phyloP scores from a whole-genome alignment of 2,888 invertebrate species.

The Acronicta alni region DNA sequence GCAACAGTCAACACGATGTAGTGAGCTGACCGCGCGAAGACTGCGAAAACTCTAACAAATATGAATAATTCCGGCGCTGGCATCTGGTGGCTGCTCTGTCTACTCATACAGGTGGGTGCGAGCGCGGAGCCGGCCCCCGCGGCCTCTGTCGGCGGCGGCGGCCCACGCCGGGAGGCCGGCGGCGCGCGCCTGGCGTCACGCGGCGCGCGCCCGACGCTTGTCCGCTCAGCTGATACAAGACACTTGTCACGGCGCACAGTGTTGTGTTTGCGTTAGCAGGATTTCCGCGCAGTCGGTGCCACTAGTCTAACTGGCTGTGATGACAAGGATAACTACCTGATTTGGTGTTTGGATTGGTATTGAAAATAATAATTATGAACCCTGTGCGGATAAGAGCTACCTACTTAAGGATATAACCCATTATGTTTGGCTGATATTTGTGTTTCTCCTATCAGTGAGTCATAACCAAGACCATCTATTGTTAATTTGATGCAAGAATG shows the following conservation, averaged over 20 bases:
- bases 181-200: background rate
- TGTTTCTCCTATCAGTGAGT: too few species aligned
- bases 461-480: too few species aligned
- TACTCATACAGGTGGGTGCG: constrained; percentile 75
- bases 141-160: too few species aligned
- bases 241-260: constrained; percentile 11
- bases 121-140: background rate
- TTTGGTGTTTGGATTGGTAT: too few species aligned
- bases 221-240: constrained; percentile 2
- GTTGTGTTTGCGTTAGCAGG: background rate
- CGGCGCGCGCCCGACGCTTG: background rate
- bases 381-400: too few species aligned
- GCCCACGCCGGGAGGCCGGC: too few species aligned
- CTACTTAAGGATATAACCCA: too few species aligned
- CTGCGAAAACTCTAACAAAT: constrained; percentile 55
- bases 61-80: constrained; percentile 72
- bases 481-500: too few species aligned
- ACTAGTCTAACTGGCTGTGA: too few species aligned
- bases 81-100: constrained; percentile 74
- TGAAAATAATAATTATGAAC: too few species aligned
- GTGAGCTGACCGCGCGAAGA: constrained; percentile 38
- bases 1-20: constrained; percentile 66
- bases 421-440: too few species aligned
- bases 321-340: too few species aligned
- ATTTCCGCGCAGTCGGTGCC: background rate